Base-by-base conservation (phyloP, 2,797 vertebrate species). In the Epinephelus coioides region DNA sequence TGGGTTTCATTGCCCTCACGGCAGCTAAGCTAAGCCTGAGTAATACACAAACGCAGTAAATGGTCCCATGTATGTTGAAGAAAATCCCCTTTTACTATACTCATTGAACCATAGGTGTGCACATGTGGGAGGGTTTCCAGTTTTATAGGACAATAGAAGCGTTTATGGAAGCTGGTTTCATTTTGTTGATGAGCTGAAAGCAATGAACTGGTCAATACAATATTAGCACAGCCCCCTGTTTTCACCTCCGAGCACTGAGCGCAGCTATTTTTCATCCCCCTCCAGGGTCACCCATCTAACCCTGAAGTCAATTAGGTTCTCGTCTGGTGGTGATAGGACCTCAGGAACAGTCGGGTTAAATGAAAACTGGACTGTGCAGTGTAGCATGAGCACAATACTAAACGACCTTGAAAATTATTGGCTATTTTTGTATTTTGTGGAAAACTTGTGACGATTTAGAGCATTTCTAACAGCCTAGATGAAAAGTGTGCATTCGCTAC, bases 171-270 rank as follows among this genome's bases (percentile, higher is more conserved):
- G 85, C 50, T 51, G 55, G 65, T 92, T 94, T 92, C 80, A 91
- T 91, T 94, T 88, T 88, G 79, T 91, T 90, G 87, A 89, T 87
- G 81, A 92, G 85, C 81, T 86, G 43, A 91, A 67, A 49, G 73
- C 69, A 84, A 81, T 81, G 76, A 83, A 79, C 78, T 51, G 89
- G 89, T 95, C 94, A 92, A 91, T 95, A 94, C 43, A 47, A 62
- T 81, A 83, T 73, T 88, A 78, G 84, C 76, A 65, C 57, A 51
- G 46, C 81, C 72, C 71, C 59, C 44, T 47, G 63, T 82, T 85
- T 89, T 83, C 65, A 76, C 83, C 73, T 69, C 53, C 0, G 19
- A 59, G 60, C 64, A 63, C 85, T 69, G 74, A 89, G 83, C 60
- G 17, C 62, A 64, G 86, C 89, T 73, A 81, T 92, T 89, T 86